phyloP scores from a whole-genome alignment of 2,113 vertebrate genomes.

The Campylomormyrus tamandua region DNA sequence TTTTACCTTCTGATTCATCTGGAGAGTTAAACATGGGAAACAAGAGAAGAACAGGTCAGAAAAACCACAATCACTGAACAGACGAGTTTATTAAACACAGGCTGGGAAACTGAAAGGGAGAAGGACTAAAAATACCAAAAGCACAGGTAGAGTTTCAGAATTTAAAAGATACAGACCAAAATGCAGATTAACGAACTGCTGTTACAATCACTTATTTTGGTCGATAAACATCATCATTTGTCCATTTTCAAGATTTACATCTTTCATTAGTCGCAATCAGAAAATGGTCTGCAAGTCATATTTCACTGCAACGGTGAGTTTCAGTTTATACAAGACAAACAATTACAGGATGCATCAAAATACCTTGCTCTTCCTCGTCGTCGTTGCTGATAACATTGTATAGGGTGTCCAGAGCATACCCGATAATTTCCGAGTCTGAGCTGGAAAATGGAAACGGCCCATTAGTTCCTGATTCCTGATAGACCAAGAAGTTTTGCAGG shows the following conservation, averaged over 20 bases:
- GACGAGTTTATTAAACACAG: background rate
- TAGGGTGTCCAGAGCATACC: conserved; percentile 92
- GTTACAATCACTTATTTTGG: background rate
- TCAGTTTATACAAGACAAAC: background rate
- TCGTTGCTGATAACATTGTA: conserved; percentile 95
- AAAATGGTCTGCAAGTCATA: background rate
- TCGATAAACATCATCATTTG: background rate
- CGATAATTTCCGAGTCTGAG: conserved; percentile 97
- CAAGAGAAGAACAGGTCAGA: conserved; percentile 61
- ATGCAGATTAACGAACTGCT: background rate
- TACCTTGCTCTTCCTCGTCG: conserved; percentile 93
- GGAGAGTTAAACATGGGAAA: conserved; percentile 70
- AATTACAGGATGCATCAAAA: background rate
- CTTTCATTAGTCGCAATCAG: background rate
- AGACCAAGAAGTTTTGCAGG: background rate
- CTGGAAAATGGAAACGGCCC: conserved; percentile 38
- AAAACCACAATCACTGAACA: conserved; percentile 34
- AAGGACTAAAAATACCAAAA: background rate
- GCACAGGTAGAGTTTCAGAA: background rate
- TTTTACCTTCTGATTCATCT: conserved; percentile 98
- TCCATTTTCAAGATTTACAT: background rate
- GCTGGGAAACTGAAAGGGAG: background rate
- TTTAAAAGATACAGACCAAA: background rate
- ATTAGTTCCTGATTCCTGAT: background rate
- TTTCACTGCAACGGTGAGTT: background rate